These are phyloP conservation scores for Python bivittatus DNA, from an alignment of 2,113 vertebrate genomes.

Conservation along the genomic window DNA sequence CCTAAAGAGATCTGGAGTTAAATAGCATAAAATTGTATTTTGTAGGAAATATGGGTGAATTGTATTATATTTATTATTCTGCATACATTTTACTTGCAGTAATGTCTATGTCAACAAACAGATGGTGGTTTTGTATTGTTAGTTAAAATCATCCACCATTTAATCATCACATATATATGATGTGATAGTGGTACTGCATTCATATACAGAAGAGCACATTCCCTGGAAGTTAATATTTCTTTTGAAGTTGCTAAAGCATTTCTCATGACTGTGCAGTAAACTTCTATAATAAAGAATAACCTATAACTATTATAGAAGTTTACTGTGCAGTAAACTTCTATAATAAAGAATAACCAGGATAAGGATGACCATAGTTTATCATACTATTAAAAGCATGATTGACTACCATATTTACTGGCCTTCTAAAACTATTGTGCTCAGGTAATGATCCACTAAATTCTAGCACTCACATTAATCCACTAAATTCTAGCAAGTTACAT, in stretches of 20 bases:
- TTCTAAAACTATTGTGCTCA: not conserved
- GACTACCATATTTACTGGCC: slow-evolving; percentile 19
- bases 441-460: not conserved
- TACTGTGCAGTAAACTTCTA: slow-evolving; percentile 16
- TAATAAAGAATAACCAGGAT: not conserved
- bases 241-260: slow-evolving; percentile 48
- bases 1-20: slow-evolving; percentile 21
- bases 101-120: slow-evolving; percentile 43
- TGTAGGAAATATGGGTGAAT: not conserved
- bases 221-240: slow-evolving; percentile 54
- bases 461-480: not conserved
- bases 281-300: slow-evolving; percentile 4
- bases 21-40: slow-evolving; percentile 23
- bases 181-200: slow-evolving; percentile 24
- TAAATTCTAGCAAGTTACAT: not conserved
- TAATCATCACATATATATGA: slow-evolving; percentile 39
- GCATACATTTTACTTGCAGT: not conserved
- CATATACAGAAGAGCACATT: slow-evolving; percentile 53
- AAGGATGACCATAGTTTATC: slow-evolving; percentile 12
- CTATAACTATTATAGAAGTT: too few relatives aligned
- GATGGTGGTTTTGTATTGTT: slow-evolving; percentile 18
- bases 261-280: slow-evolving; percentile 21
- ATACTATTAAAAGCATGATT: slow-evolving; percentile 41
- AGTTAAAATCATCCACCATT: slow-evolving; percentile 49
- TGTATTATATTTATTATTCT: not conserved